A percentile compares a stretch with the other conserved stretches of the same genome.
phyloP scores from a whole-genome alignment of 2,113 vertebrate species.

The Astatoreochromis straeleni region DNA sequence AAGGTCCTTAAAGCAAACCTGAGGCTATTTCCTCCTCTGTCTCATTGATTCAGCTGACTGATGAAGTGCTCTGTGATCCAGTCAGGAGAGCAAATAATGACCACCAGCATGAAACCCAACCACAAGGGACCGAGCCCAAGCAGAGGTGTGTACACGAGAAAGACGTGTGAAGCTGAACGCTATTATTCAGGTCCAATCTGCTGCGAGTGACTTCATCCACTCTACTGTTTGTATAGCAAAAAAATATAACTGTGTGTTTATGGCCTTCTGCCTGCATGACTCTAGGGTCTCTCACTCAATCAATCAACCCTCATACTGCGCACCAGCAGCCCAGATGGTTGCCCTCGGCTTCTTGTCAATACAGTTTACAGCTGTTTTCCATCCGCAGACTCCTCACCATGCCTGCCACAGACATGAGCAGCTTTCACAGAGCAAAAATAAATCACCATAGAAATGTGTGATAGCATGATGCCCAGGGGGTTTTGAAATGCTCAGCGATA shows the following conservation, averaged over 20 bases:
- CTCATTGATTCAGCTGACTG: conserved; percentile 34
- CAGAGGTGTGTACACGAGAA: not conserved
- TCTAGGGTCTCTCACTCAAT: conserved; percentile 42
- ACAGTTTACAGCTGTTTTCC: conserved; percentile 54
- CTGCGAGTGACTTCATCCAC: not conserved
- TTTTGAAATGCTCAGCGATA: conserved; percentile 2
- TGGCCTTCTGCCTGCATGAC: conserved; percentile 9
- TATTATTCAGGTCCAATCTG: conserved; percentile 8
- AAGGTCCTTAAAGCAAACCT: conserved; percentile 1
- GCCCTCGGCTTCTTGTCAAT: conserved; percentile 41
- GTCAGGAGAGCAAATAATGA: conserved; percentile 28
- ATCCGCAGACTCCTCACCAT: not conserved
- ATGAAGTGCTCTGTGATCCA: conserved; percentile 44
- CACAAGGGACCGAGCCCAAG: not conserved
- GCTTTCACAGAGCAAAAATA: conserved; percentile 46
- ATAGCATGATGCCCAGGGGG: conserved; percentile 23
- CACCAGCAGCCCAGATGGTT: conserved; percentile 18
- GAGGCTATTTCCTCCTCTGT: not conserved
- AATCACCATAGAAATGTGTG: conserved; percentile 46
- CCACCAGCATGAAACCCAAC: not conserved
- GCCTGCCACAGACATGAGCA: conserved; percentile 13
- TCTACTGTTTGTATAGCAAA: conserved; percentile 20
- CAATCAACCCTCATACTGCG: conserved; percentile 39
- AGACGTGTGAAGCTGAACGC: not conserved
- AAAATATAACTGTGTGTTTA: conserved; percentile 35